Percentiles rank a stretch among this genome's conserved stretches.
phyloP scores from a whole-genome alignment of 2,888 invertebrate genomes.

The Sarcophaga subvicina region DNA sequence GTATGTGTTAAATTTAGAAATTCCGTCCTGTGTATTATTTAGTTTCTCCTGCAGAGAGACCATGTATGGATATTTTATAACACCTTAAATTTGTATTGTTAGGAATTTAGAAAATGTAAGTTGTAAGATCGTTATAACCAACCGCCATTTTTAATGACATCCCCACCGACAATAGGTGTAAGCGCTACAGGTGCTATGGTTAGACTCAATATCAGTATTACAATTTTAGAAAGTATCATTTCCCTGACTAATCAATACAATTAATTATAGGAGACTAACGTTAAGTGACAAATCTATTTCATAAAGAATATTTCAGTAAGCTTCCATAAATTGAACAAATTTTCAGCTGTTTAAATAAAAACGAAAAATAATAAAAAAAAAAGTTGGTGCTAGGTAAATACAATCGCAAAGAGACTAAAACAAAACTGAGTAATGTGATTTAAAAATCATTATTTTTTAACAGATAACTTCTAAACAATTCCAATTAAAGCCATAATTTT shows the following conservation, averaged over 20 bases:
- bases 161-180: slow-evolving; percentile 78
- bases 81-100: slow-evolving; percentile 46
- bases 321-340: slow-evolving; percentile 10
- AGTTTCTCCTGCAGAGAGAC: slow-evolving; percentile 78
- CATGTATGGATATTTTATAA: slow-evolving; percentile 77
- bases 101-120: not conserved
- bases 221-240: slow-evolving; percentile 44
- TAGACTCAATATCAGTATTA: slow-evolving; percentile 61
- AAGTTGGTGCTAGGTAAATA: not conserved
- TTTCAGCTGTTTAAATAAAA: slow-evolving; percentile 56
- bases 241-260: not conserved
- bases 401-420: not conserved
- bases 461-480: too few relatives aligned
- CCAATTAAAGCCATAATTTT: too few relatives aligned
- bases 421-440: not conserved
- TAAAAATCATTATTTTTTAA: too few relatives aligned
- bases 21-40: slow-evolving; percentile 22
- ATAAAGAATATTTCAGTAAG: not conserved
- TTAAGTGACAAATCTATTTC: not conserved
- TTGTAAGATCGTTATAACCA: not conserved
- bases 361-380: too few relatives aligned
- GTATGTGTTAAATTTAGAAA: slow-evolving; percentile 52
- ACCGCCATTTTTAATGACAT: slow-evolving; percentile 74
- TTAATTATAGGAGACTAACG: slow-evolving; percentile 26
- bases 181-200: slow-evolving; percentile 66